Conservation (phyloP, 2,888 invertebrate genomes). For the Eupithecia inturbata region DNA sequence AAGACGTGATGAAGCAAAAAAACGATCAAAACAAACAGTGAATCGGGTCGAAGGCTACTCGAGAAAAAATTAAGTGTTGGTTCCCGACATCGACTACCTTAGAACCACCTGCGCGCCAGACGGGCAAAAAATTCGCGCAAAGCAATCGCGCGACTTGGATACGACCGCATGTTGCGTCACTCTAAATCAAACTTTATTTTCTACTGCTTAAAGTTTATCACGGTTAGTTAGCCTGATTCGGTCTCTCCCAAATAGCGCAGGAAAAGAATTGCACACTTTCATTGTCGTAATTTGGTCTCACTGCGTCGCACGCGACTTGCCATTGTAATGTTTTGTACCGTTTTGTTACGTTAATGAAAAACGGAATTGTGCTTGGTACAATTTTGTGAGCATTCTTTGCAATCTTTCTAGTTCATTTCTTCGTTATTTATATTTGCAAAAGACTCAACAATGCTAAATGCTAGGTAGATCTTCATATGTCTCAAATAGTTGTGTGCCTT, state of each 20-base stretch:
- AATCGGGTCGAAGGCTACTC: constrained; percentile 63
- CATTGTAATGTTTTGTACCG: constrained; percentile 46
- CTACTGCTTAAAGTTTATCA: constrained; percentile 18
- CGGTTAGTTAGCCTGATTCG: constrained; percentile 31
- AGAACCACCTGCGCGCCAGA: constrained; percentile 76
- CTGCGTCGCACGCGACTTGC: constrained; percentile 48
- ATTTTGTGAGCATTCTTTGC: constrained; percentile 39
- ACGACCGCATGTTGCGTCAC: constrained; percentile 38
- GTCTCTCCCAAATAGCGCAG: constrained; percentile 53
- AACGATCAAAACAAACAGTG: constrained; percentile 67
- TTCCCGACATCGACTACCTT: constrained; percentile 55
- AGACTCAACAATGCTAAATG: constrained; percentile 17
- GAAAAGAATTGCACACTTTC: constrained; percentile 60
- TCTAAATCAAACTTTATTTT: constrained; percentile 39
- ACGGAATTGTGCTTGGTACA: constrained; percentile 42
- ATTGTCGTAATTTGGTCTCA: constrained; percentile 50
- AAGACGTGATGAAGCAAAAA: constrained; percentile 58
- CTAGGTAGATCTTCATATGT: not conserved
- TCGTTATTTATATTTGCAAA: constrained; percentile 23
- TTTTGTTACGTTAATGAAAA: constrained; percentile 50
- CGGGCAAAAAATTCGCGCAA: constrained; percentile 71
- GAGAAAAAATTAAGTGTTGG: constrained; percentile 62
- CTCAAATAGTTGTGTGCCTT: not conserved
- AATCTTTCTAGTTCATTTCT: constrained; percentile 32
- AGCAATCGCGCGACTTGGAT: constrained; percentile 53